These are phyloP conservation scores for Drosophila nigrodunni DNA, from an alignment of 1,140 invertebrate genomes.

Conservation along the genomic window DNA sequence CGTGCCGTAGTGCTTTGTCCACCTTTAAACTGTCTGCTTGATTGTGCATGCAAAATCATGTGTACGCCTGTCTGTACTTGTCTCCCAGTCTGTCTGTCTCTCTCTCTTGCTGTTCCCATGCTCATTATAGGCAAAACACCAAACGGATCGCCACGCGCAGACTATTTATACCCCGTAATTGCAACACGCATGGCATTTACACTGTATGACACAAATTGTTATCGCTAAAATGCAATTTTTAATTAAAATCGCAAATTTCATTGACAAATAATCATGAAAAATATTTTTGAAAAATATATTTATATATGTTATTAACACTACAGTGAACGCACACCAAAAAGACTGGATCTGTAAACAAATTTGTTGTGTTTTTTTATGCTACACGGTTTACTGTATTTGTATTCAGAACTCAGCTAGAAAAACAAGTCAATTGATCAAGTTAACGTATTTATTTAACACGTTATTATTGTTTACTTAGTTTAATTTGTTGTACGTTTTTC, in stretches of 20 bases:
- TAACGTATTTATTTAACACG: conserved; percentile 32
- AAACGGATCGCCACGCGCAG: conserved; percentile 69
- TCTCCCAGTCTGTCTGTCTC: too few species aligned
- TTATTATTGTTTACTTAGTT: conserved; percentile 9
- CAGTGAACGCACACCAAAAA: not conserved
- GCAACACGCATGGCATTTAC: conserved; percentile 6
- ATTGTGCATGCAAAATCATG: conserved; percentile 40
- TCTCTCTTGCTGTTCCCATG: conserved; percentile 67
- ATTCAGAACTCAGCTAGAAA: conserved; percentile 18
- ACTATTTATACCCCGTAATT: conserved; percentile 37
- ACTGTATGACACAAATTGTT: conserved; percentile 1
- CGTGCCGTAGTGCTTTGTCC: not conserved
- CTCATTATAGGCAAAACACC: conserved; percentile 63
- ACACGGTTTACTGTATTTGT: conserved; percentile 5
- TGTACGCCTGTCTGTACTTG: not conserved
- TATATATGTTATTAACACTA: conserved; percentile 31
- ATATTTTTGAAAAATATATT: conserved; percentile 18
- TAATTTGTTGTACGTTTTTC: conserved; percentile 25
- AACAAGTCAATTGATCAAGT: conserved; percentile 15
- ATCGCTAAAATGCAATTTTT: conserved; percentile 9
- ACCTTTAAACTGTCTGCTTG: conserved; percentile 38
- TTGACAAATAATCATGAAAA: conserved; percentile 5
- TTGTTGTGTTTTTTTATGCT: not conserved
- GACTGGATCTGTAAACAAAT: not conserved
- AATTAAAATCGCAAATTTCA: conserved; percentile 13